These are phyloP conservation scores for Plecturocebus donacophilus DNA, from an alignment of 2,113 vertebrate species.

Conservation along the genomic window DNA sequence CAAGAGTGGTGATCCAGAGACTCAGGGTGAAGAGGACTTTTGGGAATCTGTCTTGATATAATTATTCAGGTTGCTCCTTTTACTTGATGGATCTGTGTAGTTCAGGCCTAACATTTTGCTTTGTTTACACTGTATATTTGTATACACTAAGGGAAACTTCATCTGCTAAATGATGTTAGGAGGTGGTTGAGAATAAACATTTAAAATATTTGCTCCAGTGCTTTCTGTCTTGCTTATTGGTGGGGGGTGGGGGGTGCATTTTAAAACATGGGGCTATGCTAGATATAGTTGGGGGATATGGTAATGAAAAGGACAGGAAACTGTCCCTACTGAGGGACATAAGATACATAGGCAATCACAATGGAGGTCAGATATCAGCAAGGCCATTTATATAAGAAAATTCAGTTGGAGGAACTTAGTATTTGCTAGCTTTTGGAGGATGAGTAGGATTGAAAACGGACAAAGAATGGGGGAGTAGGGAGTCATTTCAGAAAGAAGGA, in stretches of 20 bases:
- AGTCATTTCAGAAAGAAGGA: background rate
- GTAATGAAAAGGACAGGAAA: background rate
- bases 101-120: background rate
- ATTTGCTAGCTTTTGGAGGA: background rate
- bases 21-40: background rate
- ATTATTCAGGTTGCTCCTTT: background rate
- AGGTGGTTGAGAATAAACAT: background rate
- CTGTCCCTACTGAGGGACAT: background rate
- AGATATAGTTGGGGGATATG: background rate
- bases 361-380: background rate
- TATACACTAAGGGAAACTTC: background rate
- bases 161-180: background rate
- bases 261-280: background rate
- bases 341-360: background rate
- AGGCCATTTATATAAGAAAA: background rate
- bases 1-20: background rate
- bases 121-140: background rate
- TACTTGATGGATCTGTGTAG: conserved; percentile 1
- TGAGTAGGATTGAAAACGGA: background rate
- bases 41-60: background rate
- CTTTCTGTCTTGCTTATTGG: background rate
- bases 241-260: background rate
- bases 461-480: background rate
- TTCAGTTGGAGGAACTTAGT: background rate
- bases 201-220: background rate